Evolutionary conservation across 2,113 vertebrate species (phyloP), one percentile per base, ranked within the genome.

Genomic region (Tragulus kanchil): DNA sequence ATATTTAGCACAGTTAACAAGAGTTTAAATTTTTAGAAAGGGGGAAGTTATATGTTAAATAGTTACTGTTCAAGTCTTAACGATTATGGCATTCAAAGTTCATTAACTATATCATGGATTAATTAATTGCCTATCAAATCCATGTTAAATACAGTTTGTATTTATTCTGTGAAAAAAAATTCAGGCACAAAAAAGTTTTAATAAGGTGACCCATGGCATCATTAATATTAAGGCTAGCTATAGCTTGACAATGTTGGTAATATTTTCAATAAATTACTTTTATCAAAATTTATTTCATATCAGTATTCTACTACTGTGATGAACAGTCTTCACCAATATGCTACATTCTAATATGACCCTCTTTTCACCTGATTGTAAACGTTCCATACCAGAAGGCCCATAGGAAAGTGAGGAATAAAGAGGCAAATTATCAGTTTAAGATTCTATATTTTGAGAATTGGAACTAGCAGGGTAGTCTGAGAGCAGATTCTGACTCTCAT

Each of bases 91-190:
- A 75, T 67, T 62, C 14, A 67, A 89, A 85, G 12, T 21, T 10
- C 21, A 73, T 58, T 85, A 77, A 69, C 11, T 82, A 78, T 78
- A 65, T 5, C 28, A 61, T 1, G 6, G 3, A 62, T 2, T 75
- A 96, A 93, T 71, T 85, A 54, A 89, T 83, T 92, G 11, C 5
- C 61, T 92, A 79, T 75, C 56, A 78, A 69, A 71, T 89, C 16
- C 75, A 1, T 90, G 45, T 56, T 73, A 17, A 91, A 79, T 92
- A 14, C 1, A 89, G 61, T 4, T 89, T 83, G 16, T 50, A 54
- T 94, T 92, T 62, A 90, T 86, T 85, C 4, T 26, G 6, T 54
- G 54, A 85, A 75, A 93, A 58, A 93, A 73, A 82, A 79, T 23
- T 42, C 3, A 59, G 6, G 61, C 3, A 73, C 8, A 25, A 67